Percentiles rank a stretch among this genome's conserved stretches.
phyloP scores from a whole-genome alignment of 2,888 invertebrate genomes.

The Nasonovia ribisnigri region DNA sequence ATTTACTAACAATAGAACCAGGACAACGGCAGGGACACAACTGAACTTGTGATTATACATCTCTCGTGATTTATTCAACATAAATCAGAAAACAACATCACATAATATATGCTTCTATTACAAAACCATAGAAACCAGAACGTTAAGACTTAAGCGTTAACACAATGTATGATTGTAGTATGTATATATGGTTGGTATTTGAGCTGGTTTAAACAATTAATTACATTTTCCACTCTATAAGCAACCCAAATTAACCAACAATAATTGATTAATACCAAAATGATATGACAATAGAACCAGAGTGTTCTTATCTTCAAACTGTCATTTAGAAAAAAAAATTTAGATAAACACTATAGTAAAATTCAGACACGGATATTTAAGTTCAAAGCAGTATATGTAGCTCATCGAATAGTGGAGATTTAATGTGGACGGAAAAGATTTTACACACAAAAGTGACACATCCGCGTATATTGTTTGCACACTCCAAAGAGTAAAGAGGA shows the following conservation, averaged over 20 bases:
- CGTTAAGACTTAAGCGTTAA: neutral
- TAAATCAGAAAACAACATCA: neutral
- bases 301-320: neutral
- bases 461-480: neutral
- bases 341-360: neutral
- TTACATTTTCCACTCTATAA: neutral
- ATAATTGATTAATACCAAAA: neutral
- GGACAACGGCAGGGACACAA: neutral
- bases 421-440: neutral
- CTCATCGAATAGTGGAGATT: neutral
- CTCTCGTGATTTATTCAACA: neutral
- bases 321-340: neutral
- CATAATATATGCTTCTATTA: neutral
- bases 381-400: neutral
- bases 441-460: neutral
- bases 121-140: slow-evolving; percentile 5
- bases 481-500: neutral
- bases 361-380: neutral
- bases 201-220: neutral
- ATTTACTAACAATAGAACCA: neutral
- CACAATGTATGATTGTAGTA: neutral
- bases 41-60: neutral
- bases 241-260: neutral
- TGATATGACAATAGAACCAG: neutral
- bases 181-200: neutral